These are phyloP conservation scores for Leptinotarsa peninsularis DNA, from an alignment of 2,888 invertebrate genomes.

Conservation along the genomic window DNA sequence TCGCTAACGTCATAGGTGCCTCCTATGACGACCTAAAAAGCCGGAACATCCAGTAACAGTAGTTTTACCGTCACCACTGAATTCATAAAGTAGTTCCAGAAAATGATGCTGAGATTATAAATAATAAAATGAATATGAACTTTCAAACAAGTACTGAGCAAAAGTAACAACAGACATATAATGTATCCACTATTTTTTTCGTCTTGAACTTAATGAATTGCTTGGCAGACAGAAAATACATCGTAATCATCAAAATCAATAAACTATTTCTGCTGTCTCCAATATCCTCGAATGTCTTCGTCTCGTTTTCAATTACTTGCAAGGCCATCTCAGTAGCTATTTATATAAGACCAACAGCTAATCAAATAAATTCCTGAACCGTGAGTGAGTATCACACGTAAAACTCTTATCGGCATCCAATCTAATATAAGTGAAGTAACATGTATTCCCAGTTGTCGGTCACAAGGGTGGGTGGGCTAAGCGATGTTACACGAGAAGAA, in stretches of 20 bases:
- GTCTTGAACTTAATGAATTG: background rate
- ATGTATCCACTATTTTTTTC: no score
- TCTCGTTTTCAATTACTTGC: conserved; percentile 41
- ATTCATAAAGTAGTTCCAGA: no score
- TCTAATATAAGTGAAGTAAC: conserved; percentile 20
- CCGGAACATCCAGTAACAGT: no score
- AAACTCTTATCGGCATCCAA: conserved; percentile 19
- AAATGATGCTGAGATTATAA: no score
- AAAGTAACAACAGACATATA: no score
- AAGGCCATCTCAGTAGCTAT: conserved; percentile 32
- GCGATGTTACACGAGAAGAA: background rate
- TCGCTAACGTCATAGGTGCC: no score
- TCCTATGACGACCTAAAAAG: no score
- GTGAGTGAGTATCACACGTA: conserved; percentile 14
- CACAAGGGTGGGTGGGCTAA: background rate
- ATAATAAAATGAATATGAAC: no score
- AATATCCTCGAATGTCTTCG: conserved; percentile 31
- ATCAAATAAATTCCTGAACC: conserved; percentile 30
- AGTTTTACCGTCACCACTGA: no score
- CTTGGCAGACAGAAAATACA: background rate
- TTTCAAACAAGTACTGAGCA: no score
- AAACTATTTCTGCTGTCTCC: background rate
- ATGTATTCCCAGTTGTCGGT: conserved; percentile 22
- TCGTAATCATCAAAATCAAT: background rate
- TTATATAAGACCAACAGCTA: conserved; percentile 31